Evolutionary conservation across 2,797 vertebrate species (phyloP).

Genomic region (Phataginus tetradactyla): DNA sequence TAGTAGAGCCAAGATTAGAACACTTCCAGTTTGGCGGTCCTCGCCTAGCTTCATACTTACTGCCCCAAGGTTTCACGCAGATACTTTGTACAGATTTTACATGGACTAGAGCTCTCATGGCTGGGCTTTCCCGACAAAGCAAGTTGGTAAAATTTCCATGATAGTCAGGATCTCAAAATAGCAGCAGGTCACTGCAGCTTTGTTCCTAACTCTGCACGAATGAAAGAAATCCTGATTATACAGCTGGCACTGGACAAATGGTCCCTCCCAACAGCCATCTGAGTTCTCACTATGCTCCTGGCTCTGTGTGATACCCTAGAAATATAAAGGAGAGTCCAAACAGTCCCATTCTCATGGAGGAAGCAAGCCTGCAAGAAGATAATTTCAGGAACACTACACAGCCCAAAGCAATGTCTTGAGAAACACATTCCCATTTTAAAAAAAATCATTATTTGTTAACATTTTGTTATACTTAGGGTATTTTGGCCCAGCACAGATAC

Average conservation of each 20-base stretch:
- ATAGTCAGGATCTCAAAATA: constrained; percentile 72
- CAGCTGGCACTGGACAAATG: constrained; percentile 62
- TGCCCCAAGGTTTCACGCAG: constrained; percentile 50
- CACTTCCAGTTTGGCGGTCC: constrained; percentile 48
- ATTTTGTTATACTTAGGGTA: background rate
- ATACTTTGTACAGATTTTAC: constrained; percentile 52
- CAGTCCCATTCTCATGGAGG: background rate
- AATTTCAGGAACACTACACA: background rate
- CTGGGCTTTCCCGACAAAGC: constrained; percentile 59
- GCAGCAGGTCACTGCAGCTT: constrained; percentile 64
- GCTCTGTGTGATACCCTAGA: constrained; percentile 51
- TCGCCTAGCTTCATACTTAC: background rate
- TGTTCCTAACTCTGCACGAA: constrained; percentile 66
- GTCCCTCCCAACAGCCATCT: constrained; percentile 46
- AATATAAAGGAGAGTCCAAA: constrained; percentile 65
- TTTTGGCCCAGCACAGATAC: constrained; percentile 30
- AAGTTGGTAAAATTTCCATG: constrained; percentile 64
- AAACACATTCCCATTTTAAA: constrained; percentile 22
- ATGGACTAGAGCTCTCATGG: constrained; percentile 33
- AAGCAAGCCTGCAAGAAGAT: background rate
- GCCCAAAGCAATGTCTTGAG: background rate
- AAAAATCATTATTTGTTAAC: constrained; percentile 3
- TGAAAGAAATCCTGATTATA: constrained; percentile 76
- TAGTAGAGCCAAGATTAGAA: constrained; percentile 38
- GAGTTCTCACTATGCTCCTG: constrained; percentile 59